These are phyloP conservation scores for Triplophysa yarkandensis DNA, from an alignment of 2,797 vertebrate species.

Conservation along the genomic window DNA sequence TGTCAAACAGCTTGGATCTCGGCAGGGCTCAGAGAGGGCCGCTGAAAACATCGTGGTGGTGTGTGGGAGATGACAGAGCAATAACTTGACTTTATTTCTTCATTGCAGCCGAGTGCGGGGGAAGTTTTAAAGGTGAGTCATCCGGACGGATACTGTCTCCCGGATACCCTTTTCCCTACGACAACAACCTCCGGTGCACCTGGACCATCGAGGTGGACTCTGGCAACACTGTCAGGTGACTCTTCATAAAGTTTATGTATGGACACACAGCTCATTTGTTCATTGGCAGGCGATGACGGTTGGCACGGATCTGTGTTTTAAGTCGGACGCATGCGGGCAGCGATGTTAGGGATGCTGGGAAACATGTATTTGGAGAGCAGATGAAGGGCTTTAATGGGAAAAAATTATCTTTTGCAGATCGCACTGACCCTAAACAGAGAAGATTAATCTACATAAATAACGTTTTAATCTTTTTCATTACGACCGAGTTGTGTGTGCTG, in stretches of 20 bases:
- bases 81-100: conserved; percentile 37
- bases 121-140: conserved; percentile 90
- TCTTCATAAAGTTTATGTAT: background rate
- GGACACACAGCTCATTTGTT: background rate
- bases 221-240: conserved; percentile 95
- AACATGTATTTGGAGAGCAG: conserved; percentile 15
- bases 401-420: conserved; percentile 20
- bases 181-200: conserved; percentile 94
- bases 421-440: conserved; percentile 24
- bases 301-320: background rate
- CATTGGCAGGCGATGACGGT: conserved; percentile 14
- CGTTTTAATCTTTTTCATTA: conserved; percentile 16
- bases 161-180: conserved; percentile 96
- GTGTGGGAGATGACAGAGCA: conserved; percentile 45
- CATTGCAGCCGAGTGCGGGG: conserved; percentile 91
- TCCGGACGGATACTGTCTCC: conserved; percentile 95
- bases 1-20: conserved; percentile 21
- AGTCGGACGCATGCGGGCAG: background rate
- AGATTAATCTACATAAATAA: conserved; percentile 25
- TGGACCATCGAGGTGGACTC: conserved; percentile 94
- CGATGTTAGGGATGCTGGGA: background rate
- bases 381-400: conserved; percentile 15
- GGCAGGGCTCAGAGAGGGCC: background rate
- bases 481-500: background rate
- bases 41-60: conserved; percentile 29